phyloP scores from a whole-genome alignment of 2,113 vertebrate species.

The Procavia capensis region DNA sequence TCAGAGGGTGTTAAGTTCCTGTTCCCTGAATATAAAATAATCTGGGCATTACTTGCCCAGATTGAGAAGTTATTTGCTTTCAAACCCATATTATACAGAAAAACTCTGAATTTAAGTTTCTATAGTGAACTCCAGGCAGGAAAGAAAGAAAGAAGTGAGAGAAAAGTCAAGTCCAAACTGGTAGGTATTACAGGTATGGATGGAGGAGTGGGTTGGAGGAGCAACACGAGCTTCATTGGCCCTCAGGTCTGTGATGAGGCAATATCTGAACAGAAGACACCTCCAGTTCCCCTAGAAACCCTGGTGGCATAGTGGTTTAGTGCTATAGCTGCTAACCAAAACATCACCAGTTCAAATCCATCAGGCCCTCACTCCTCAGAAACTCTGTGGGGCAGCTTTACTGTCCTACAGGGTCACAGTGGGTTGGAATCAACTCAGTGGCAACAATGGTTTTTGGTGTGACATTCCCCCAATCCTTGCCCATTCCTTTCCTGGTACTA shows the following conservation, averaged over 20 bases:
- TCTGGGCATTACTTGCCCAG: background rate
- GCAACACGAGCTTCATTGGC: background rate
- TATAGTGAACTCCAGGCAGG: background rate
- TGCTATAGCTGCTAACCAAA: no score
- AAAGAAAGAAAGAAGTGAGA: conserved; percentile 28
- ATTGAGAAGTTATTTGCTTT: conserved; percentile 24
- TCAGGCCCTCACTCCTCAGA: no score
- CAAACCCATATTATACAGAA: conserved; percentile 37
- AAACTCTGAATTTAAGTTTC: background rate
- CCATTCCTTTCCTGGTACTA: background rate
- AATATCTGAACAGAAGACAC: background rate
- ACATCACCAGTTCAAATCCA: no score
- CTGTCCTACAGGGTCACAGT: no score
- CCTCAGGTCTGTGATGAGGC: background rate
- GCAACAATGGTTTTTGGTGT: no score
- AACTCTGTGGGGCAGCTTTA: no score
- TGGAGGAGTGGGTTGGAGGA: background rate
- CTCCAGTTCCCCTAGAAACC: background rate
- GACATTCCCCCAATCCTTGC: background rate
- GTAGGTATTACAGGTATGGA: background rate
- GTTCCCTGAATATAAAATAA: conserved; percentile 23
- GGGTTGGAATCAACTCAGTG: no score
- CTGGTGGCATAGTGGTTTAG: no score
- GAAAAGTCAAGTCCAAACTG: background rate
- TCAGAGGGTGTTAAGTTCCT: background rate